These are phyloP conservation scores for Antennarius striatus DNA, from an alignment of 2,113 vertebrate species.

Conservation along the genomic window DNA sequence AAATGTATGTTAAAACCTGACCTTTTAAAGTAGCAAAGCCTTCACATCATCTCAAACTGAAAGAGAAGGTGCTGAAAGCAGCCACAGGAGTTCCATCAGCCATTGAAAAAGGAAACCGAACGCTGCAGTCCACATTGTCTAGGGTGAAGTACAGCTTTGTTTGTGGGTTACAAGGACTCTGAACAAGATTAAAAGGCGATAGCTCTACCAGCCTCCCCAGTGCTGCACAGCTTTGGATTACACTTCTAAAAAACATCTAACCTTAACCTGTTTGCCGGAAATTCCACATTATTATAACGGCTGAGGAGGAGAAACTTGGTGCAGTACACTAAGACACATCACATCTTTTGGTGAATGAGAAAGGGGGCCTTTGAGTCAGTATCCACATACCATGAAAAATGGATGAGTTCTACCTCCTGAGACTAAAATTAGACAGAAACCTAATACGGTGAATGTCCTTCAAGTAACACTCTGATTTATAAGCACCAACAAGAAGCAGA, in stretches of 20 bases:
- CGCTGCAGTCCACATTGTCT: too few relatives aligned
- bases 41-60: constrained; percentile 10
- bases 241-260: too few relatives aligned
- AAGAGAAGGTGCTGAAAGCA: background rate
- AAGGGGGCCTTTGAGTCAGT: constrained; percentile 37
- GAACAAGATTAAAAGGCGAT: too few relatives aligned
- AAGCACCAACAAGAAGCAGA: constrained; percentile 45
- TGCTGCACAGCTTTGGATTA: too few relatives aligned
- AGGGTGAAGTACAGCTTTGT: too few relatives aligned
- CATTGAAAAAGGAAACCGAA: too few relatives aligned
- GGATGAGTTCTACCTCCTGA: constrained; percentile 67
- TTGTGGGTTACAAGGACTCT: too few relatives aligned
- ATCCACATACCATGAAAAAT: constrained; percentile 71
- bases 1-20: constrained; percentile 46
- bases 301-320: background rate
- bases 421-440: constrained; percentile 75
- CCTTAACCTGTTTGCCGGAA: too few relatives aligned
- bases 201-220: too few relatives aligned
- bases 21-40: constrained; percentile 18
- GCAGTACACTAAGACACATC: constrained; percentile 33
- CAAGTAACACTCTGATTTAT: constrained; percentile 64
- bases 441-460: constrained; percentile 69
- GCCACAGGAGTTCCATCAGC: too few relatives aligned
- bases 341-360: constrained; percentile 30
- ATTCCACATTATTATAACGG: too few relatives aligned